Percentiles rank a stretch among this genome's conserved stretches.
Conservation (phyloP, 2,113 vertebrate species). For the Monopterus albus region DNA sequence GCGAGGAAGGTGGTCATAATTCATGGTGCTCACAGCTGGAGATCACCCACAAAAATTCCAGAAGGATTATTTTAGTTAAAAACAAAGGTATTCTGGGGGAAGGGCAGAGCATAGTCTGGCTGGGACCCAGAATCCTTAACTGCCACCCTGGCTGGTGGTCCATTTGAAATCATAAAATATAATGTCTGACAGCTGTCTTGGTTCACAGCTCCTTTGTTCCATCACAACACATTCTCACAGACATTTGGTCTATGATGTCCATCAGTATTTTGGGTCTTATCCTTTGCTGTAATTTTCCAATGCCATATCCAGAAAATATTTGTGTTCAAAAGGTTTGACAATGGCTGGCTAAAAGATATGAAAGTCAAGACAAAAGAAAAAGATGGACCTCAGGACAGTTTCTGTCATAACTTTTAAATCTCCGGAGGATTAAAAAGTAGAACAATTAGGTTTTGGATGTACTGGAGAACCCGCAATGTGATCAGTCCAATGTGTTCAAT, state of each 20-base stretch:
- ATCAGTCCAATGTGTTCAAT: background rate
- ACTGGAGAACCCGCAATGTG: too few species aligned
- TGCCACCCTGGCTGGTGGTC: conserved; percentile 18
- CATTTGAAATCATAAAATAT: conserved; percentile 33
- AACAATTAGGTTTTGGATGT: background rate
- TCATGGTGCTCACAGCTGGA: conserved; percentile 32
- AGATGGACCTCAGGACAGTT: background rate
- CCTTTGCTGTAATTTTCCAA: conserved; percentile 15
- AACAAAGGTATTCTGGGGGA: background rate
- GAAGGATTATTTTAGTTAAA: conserved; percentile 30
- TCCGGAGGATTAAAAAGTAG: background rate
- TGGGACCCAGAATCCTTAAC: conserved; percentile 9
- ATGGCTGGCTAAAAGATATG: background rate
- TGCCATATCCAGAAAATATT: conserved; percentile 6
- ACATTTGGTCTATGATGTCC: background rate
- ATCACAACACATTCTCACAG: background rate
- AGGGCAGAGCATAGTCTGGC: background rate
- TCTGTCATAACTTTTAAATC: background rate
- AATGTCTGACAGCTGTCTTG: conserved; percentile 27
- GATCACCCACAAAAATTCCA: conserved; percentile 28
- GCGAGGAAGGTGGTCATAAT: conserved; percentile 11
- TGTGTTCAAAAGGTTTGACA: background rate
- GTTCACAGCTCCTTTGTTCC: background rate
- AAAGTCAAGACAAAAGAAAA: background rate
- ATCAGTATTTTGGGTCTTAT: background rate